Evolutionary conservation across 2,888 invertebrate species (phyloP), one percentile per base, ranked within the genome.

Genomic region (Xylocampa areola): DNA sequence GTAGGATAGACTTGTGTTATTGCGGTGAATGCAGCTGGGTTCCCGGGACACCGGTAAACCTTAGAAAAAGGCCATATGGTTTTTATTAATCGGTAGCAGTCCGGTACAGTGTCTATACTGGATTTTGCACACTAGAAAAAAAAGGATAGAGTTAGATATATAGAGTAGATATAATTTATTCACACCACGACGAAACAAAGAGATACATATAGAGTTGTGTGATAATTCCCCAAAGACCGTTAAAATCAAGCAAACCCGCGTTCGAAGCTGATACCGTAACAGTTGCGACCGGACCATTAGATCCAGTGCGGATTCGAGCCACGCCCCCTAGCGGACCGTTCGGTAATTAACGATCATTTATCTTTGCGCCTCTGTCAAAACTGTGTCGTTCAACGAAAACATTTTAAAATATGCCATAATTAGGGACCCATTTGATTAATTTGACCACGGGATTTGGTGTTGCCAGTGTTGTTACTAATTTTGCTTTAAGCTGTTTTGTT

Each of bases 351-450:
- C 80, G 82, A 86, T 90, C 91, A 91, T 92, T 90, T 88, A 93
- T 93, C 91, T 89, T 88, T 78, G 78, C 79, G 73, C 86, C 84
- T 87, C 88, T 90, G 92, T 92, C 92, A 92, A 92, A 93, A 93
- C 88, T 87, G 84, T 92, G 92, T 92, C 91, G 86, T 82, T 87
- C 77, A 77, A 82, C 81, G 78, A 90, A 90, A 92, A 88, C 88
- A 90, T 89, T 89, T 86, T 86, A 85, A 87, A 88, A 86, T 80
- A 85, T 79, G 85, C 89, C 89, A 87, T 89, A 88, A 90, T 90
- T 90, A 88, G 79, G 76, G 76, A 54, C 76, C 73, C 75, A 73
- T 62, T 86, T 90, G 91, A 91, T 91, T 90, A 90, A 91, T 90
- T 82, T 77, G 86, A 81, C 68, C 77, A 62, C 64, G 73, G 72